phyloP scores from a whole-genome alignment of 1,140 invertebrate species.

The Euschistus heros region DNA sequence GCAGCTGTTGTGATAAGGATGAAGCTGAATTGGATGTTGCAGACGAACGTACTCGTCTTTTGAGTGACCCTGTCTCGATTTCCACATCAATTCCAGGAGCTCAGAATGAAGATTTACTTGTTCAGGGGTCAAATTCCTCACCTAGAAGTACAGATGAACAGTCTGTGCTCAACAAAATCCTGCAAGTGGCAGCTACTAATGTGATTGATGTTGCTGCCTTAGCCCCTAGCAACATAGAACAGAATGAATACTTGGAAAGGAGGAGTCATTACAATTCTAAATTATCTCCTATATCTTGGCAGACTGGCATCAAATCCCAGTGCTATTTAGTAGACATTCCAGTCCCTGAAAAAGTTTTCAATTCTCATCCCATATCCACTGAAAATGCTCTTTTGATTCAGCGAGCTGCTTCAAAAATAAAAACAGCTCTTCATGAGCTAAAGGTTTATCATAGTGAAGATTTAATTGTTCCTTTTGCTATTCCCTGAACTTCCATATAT shows the following conservation, averaged over 20 bases:
- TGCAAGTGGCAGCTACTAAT: conserved; percentile 81
- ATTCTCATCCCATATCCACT: neutral
- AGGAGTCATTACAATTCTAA: conserved; percentile 54
- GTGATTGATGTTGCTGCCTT: conserved; percentile 73
- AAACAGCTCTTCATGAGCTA: too few relatives aligned
- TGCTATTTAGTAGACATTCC: neutral
- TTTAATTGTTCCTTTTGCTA: too few relatives aligned
- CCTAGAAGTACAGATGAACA: conserved; percentile 78
- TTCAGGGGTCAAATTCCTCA: conserved; percentile 48
- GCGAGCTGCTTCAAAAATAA: too few relatives aligned
- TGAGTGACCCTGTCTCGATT: conserved; percentile 56
- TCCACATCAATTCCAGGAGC: conserved; percentile 45
- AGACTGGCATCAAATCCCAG: neutral
- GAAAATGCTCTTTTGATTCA: neutral
- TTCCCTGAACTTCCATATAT: too few relatives aligned
- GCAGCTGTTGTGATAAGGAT: too few relatives aligned
- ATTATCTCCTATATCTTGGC: conserved; percentile 31
- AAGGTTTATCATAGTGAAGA: too few relatives aligned
- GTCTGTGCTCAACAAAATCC: conserved; percentile 71
- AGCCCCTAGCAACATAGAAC: conserved; percentile 65
- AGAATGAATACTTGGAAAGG: conserved; percentile 67
- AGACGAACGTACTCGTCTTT: conserved; percentile 54
- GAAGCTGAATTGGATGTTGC: conserved; percentile 27
- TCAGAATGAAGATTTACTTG: conserved; percentile 50
- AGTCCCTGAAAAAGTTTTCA: conserved; percentile 10